Percentiles rank a stretch among this genome's conserved stretches.
These are phyloP conservation scores for Cygnus buccinator DNA, from an alignment of 2,113 vertebrate species.

Conservation along the genomic window DNA sequence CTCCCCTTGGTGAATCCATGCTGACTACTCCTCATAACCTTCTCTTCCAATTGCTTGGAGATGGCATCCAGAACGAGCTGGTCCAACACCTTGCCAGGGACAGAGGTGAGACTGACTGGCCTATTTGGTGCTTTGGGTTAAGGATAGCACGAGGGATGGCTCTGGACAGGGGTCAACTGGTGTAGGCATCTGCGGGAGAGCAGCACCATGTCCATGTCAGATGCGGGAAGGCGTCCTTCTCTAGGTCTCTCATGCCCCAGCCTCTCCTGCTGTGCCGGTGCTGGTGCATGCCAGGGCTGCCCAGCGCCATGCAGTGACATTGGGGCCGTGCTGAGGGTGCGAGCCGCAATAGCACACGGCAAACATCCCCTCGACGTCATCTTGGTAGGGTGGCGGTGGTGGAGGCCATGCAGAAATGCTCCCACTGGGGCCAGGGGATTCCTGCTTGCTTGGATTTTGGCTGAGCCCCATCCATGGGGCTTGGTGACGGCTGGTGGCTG, in stretches of 20 bases:
- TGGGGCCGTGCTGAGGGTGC: neutral
- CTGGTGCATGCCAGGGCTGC: neutral
- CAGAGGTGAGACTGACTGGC: too few relatives aligned
- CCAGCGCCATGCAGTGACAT: neutral
- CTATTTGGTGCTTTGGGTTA: neutral
- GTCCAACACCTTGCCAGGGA: too few relatives aligned
- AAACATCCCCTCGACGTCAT: neutral
- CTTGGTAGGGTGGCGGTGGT: neutral
- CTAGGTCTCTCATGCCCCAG: fast-evolving
- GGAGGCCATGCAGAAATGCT: neutral
- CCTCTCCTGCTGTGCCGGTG: fast-evolving
- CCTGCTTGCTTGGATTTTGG: neutral
- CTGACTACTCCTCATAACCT: too few relatives aligned
- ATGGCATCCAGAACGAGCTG: too few relatives aligned
- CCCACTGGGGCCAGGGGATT: neutral
- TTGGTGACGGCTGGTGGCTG: fast-evolving
- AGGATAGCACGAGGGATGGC: neutral
- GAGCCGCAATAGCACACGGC: neutral
- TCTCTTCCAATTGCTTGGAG: too few relatives aligned
- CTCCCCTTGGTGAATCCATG: too few relatives aligned
- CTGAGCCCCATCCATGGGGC: neutral
- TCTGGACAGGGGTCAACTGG: neutral
- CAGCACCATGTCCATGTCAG: fast-evolving
- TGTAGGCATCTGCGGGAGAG: fast-evolving
- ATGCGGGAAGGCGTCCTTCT: fast-evolving